Evolutionary conservation across 1,140 invertebrate genomes (phyloP).

Genomic region (Varroa destructor): DNA sequence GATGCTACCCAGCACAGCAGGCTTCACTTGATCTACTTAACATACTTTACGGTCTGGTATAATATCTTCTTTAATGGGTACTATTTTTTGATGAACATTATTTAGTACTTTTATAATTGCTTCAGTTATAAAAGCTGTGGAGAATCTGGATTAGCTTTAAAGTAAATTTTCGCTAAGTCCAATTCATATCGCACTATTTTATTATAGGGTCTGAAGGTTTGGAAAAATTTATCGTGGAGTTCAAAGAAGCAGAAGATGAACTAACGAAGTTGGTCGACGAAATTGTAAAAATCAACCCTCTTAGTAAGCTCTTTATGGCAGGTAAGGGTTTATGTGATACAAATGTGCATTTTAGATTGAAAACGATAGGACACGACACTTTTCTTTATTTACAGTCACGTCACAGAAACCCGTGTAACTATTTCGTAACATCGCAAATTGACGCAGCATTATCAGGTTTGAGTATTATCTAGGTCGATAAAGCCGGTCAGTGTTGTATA

Average conservation of each 20-base stretch:
- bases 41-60: neutral
- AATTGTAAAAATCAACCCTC: neutral
- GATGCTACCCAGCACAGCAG: neutral
- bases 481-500: too few relatives aligned
- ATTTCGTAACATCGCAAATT: too few relatives aligned
- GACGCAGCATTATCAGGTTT: too few relatives aligned
- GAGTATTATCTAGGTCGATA: too few relatives aligned
- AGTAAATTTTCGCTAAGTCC: too few relatives aligned
- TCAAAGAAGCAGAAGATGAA: neutral
- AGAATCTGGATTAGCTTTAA: neutral
- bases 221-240: conserved; percentile 20
- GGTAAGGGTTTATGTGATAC: neutral
- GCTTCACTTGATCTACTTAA: neutral
- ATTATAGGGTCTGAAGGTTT: neutral
- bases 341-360: neutral
- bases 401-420: neutral
- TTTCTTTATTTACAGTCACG: neutral
- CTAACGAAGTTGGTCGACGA: neutral
- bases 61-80: neutral
- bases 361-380: neutral
- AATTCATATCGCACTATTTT: neutral
- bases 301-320: conserved; percentile 1
- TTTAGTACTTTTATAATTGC: neutral
- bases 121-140: neutral
- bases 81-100: neutral